These are phyloP conservation scores for Rhinopithecus roxellana DNA, from an alignment of 2,113 vertebrate species.

Conservation along the genomic window DNA sequence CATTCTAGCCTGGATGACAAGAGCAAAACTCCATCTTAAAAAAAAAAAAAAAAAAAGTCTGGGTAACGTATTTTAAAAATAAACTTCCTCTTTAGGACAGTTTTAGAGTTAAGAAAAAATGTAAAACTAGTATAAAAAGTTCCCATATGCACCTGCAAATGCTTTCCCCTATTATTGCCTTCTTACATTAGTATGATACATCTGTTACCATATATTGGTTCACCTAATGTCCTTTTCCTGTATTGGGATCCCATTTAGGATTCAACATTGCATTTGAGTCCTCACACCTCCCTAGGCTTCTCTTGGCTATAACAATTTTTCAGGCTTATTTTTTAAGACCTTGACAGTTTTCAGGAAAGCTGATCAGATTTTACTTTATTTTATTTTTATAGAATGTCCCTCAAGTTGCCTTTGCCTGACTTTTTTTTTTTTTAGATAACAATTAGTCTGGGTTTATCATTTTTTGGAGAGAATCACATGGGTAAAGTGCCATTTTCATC, in stretches of 20 bases:
- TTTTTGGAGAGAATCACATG: neutral
- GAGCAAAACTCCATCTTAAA: no score
- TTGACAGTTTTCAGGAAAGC: neutral
- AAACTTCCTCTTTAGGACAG: neutral
- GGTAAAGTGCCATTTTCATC: neutral
- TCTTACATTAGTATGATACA: neutral
- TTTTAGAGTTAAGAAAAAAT: constrained; percentile 16
- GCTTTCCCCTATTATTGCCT: neutral
- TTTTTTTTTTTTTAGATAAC: neutral
- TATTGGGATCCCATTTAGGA: neutral
- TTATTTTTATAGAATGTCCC: neutral
- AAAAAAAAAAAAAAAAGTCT: neutral
- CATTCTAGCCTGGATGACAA: no score
- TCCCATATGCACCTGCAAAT: neutral
- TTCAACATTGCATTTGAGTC: neutral
- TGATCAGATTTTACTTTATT: neutral
- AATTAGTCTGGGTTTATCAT: neutral
- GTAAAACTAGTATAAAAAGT: neutral
- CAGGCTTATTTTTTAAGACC: constrained; percentile 20
- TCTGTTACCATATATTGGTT: neutral
- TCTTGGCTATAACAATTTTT: neutral
- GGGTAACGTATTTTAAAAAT: neutral
- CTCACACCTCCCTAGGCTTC: neutral
- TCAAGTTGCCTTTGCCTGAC: neutral
- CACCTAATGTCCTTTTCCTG: neutral